Base-by-base conservation (phyloP, 1,140 invertebrate species). In the Ceratosolen fusciceps region DNA sequence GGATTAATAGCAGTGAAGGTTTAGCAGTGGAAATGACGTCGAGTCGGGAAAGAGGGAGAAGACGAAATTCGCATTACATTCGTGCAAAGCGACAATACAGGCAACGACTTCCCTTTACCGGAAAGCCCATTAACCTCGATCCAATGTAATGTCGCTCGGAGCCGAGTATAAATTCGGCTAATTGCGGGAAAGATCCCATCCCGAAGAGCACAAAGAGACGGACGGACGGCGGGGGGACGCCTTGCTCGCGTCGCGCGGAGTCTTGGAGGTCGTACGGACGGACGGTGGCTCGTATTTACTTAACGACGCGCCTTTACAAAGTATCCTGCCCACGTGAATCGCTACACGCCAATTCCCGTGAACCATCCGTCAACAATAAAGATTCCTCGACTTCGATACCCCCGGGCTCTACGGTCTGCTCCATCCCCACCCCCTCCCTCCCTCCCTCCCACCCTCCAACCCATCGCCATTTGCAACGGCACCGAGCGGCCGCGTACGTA, bases 301-400 rank as follows among this genome's bases (percentile, higher is more conserved):
- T 37, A 16, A 37, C 62, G 26, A 37, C 62, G 7, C 12, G 7
- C 12, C 24, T 65, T 21, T 3, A 37, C 24, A 37, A 37, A 65
- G 31, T 39, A 39, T 34, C 14, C 19, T 34, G 62, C 12, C 62
- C 4, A 26, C 26, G 24, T n/a, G 10, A 71, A 21, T 21, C 43
- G 43, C 10, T 52, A 10, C 67, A n/a, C 52, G 68, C 43, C 47
- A 71, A 52, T n/a, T 71, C 47, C 34, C 68, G 68, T 14, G 2
- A 31, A 60, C 24, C 12, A 4, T 4, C 47, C 43, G 47, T 54
- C 70, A 34, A 72, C 49, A 58, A 58, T 73, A 52, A 37, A 58
- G 21, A 58, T 58, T 73, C 70, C 68, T 71, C 43, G 68, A 5
- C 43, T 29, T 39, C 43, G 67, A 70, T 52, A 52, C 49, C 49